These are phyloP conservation scores for Sipha flava DNA, from an alignment of 1,140 invertebrate species.

Conservation along the genomic window DNA sequence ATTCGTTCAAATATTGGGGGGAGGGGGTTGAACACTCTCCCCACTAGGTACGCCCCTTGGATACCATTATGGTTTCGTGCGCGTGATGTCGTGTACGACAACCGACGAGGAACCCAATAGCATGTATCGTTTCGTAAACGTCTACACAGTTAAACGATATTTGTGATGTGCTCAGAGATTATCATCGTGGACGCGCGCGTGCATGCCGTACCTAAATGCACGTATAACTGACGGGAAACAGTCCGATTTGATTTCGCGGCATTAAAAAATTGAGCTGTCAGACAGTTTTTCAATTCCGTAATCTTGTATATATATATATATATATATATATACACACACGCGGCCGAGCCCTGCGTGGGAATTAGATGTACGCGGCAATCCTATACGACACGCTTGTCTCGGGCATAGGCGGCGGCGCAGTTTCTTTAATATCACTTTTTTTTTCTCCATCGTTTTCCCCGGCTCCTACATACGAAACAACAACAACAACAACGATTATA, in stretches of 20 bases:
- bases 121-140: neutral
- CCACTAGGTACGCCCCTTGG: no score
- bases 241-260: neutral
- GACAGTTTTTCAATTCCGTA: constrained; percentile 22
- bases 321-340: neutral
- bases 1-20: no score
- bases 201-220: neutral
- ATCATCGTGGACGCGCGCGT: neutral
- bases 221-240: neutral
- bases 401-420: neutral
- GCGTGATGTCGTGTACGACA: no score
- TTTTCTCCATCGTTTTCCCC: neutral
- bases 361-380: neutral
- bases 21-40: no score
- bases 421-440: constrained; percentile 21
- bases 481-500: neutral
- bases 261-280: constrained; percentile 28
- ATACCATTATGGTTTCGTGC: no score
- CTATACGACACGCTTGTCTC: constrained; percentile 10
- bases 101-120: no score
- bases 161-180: neutral
- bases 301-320: neutral
- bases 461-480: neutral
- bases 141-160: no score
- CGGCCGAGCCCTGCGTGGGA: neutral